Evolutionary conservation across 2,797 vertebrate genomes (phyloP).

Genomic region (Rhinoraja longicauda): DNA sequence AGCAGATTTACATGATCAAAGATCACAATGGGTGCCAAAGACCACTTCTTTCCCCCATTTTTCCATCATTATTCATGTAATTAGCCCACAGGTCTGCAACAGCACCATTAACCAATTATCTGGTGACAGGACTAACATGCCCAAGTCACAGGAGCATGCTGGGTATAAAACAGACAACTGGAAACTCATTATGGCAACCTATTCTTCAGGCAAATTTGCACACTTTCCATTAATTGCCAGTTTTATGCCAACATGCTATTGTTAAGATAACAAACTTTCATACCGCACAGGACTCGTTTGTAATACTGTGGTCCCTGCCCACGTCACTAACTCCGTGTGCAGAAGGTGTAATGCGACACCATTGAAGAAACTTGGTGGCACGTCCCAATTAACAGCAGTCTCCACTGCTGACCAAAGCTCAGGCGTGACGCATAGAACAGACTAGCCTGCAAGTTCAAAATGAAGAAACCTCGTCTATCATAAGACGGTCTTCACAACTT

Average conservation of each 20-base stretch:
- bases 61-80: slow-evolving; percentile 21
- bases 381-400: slow-evolving; percentile 3
- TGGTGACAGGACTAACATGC: not conserved
- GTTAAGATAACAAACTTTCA: not conserved
- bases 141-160: not conserved
- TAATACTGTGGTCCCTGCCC: slow-evolving; percentile 10
- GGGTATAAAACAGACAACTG: not conserved
- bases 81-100: not conserved
- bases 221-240: not conserved
- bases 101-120: not conserved
- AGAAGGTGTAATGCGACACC: not conserved
- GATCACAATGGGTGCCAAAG: not conserved
- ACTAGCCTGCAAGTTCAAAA: not conserved
- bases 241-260: not conserved
- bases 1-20: slow-evolving; percentile 19
- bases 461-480: not conserved
- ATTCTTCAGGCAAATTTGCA: not conserved
- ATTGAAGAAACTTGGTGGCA: not conserved
- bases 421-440: not conserved
- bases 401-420: not conserved
- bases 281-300: not conserved
- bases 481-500: slow-evolving; percentile 62
- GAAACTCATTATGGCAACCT: not conserved
- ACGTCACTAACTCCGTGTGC: not conserved
- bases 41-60: not conserved